Evolutionary conservation across 1,140 invertebrate genomes (phyloP).

Genomic region (Fopius arisanus): DNA sequence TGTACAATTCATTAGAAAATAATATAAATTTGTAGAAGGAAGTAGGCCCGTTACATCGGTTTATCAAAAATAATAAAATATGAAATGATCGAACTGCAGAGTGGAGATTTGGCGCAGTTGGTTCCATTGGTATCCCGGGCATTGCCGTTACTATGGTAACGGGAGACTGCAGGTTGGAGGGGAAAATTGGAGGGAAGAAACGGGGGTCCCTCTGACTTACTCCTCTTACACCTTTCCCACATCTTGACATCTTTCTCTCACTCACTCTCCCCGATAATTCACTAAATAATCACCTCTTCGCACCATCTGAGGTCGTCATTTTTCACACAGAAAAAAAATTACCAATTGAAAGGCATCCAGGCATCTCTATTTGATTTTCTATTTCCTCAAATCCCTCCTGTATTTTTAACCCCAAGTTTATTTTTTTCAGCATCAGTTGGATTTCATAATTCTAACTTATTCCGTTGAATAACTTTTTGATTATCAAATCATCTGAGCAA

Average conservation of each 20-base stretch:
- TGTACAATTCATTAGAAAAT: no score
- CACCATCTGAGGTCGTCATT: background rate
- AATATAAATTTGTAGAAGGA: no score
- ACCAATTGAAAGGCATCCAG: no score
- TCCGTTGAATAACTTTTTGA: no score
- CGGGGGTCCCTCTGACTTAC: background rate
- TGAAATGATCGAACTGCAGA: background rate
- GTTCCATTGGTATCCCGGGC: background rate
- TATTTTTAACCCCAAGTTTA: no score
- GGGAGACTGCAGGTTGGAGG: background rate
- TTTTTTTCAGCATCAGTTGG: no score
- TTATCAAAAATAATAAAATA: no score
- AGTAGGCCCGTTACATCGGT: no score
- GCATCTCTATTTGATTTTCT: no score
- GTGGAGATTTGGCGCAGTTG: background rate
- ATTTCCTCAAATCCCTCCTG: no score
- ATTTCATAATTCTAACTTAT: no score
- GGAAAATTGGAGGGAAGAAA: background rate
- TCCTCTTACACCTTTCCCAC: background rate
- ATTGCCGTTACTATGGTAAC: background rate
- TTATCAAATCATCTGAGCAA: no score
- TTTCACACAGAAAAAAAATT: background rate
- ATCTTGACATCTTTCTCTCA: background rate
- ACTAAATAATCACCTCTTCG: background rate
- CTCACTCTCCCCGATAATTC: background rate